Base-by-base conservation (phyloP, 2,888 invertebrate species). In the Eupithecia tripunctaria region DNA sequence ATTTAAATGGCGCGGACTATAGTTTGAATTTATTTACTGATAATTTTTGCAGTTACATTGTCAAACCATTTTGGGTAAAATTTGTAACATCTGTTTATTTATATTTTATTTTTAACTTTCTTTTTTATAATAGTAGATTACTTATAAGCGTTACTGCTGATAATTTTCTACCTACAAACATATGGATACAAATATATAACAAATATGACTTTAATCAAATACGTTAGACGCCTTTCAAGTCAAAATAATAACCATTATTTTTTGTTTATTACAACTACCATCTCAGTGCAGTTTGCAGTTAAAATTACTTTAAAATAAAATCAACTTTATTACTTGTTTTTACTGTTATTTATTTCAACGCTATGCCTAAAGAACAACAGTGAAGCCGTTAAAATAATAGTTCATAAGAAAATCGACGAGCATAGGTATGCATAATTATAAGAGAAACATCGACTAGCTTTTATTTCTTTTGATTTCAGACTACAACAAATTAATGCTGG, bases 401-500 rank as follows among this genome's bases (percentile, higher is more conserved):
- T 1, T 47, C 15, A n/a, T 8, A 43, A n/a, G 4, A 21, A 47
- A 47, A 47, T 21, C 21, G 10, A 3, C 47, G 21, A 18, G 12
- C 8, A 25, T 56, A n/a, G n/a, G n/a, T n/a, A n/a, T n/a, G n/a
- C n/a, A n/a, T n/a, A n/a, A n/a, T n/a, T n/a, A n/a, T 25, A 25
- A 1, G 47, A 10, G 0, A 10, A 7, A 27, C 15, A 56, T 27
- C 32, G 32, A 32, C 32, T 0, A 15, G 27, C 27, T 12, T 41
- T 41, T 60, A 29, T 14, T 59, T 36, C 6, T 21, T 7, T 60
- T 71, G 18, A n/a, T 80, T 71, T 25, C 95, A 97, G 99, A 99
- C 95, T 98, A 98, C 92, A 98, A 99, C 93, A 97, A 97, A 87
- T 93, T 99, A 82, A 99, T 99, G 99, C 95, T 99, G 78, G 98